Base-by-base conservation (phyloP, 2,797 vertebrate species). In the Siniperca obscura region DNA sequence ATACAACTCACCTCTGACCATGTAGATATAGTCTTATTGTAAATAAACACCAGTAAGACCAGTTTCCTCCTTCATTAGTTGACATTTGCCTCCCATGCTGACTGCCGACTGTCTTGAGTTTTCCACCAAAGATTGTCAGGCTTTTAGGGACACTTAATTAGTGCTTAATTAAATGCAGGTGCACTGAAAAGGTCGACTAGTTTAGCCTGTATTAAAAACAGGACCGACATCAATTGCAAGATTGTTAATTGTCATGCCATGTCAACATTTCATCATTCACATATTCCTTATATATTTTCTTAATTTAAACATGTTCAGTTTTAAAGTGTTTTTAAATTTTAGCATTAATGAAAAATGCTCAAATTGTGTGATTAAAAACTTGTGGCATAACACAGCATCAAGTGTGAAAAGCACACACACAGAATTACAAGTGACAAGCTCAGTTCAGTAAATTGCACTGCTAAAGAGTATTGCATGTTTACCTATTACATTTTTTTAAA, bases 61-160 rank as follows among this genome's bases (percentile, higher is more conserved):
- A 50, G 19, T 46, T 60, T 78, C 27, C 44, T 68, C 21, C 42
- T 62, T 77, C 60, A 60, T 59, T 76, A 52, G 59, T 19, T 85
- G 36, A 67, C 59, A 68, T 87, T 87, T 87, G 14, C 70, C 22
- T 68, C 7, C 52, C 48, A n/a, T 78, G 76, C 46, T 52, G 46
- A 76, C 52, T 42, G 40, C 34, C 0, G 22, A 52, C 25, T 74
- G 9, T 73, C 55, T 66, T 70, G 34, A 81, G 61, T 70, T 84
- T 81, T 78, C 38, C 67, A 69, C 66, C 11, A 22, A 56, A 52
- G 52, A 61, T 42, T 56, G 14, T 77, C 3, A 70, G 70, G 78
- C 72, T 85, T 90, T 88, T 71, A 79, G 56, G 14, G 59, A 36
- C 59, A 74, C 65, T 85, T 83, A 53, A 90, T 88, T 82, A 84